phyloP scores from a whole-genome alignment of 1,140 invertebrate species.

The Oedothorax gibbosus region DNA sequence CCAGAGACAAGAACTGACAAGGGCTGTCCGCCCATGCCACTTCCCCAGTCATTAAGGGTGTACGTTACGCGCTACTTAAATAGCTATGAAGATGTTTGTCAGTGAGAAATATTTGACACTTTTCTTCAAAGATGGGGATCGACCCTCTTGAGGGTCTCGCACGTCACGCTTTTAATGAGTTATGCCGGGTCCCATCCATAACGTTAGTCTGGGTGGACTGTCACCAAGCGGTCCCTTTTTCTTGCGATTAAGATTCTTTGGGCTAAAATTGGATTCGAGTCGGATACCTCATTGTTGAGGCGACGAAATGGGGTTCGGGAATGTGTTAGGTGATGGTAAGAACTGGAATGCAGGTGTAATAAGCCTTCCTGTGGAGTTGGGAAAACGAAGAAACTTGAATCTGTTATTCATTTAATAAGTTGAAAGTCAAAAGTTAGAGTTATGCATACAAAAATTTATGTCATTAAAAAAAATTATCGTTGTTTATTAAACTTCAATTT shows the following conservation, averaged over 20 bases:
- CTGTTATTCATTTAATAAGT: too few relatives aligned
- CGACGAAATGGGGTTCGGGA: too few relatives aligned
- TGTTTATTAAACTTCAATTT: too few relatives aligned
- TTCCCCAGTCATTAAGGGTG: conserved; percentile 45
- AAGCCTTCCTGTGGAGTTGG: too few relatives aligned
- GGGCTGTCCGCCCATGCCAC: conserved; percentile 12
- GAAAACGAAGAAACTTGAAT: too few relatives aligned
- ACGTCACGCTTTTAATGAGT: conserved; percentile 40
- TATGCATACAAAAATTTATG: too few relatives aligned
- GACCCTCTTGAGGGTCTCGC: not conserved
- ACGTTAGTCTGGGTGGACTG: not conserved
- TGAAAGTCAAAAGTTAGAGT: too few relatives aligned
- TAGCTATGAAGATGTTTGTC: conserved; percentile 60
- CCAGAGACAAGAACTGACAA: conserved; percentile 19
- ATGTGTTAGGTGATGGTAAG: not conserved
- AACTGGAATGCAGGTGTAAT: not conserved
- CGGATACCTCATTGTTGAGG: too few relatives aligned
- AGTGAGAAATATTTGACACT: conserved; percentile 41
- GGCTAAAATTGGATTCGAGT: conserved; percentile 19
- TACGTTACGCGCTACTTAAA: conserved; percentile 53
- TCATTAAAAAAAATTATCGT: too few relatives aligned
- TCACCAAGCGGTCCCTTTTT: not conserved
- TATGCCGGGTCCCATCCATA: conserved; percentile 12
- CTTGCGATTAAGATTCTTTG: conserved; percentile 22
- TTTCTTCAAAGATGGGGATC: not conserved